phyloP scores from a whole-genome alignment of 2,888 invertebrate species.

The Pimpla rufipes region DNA sequence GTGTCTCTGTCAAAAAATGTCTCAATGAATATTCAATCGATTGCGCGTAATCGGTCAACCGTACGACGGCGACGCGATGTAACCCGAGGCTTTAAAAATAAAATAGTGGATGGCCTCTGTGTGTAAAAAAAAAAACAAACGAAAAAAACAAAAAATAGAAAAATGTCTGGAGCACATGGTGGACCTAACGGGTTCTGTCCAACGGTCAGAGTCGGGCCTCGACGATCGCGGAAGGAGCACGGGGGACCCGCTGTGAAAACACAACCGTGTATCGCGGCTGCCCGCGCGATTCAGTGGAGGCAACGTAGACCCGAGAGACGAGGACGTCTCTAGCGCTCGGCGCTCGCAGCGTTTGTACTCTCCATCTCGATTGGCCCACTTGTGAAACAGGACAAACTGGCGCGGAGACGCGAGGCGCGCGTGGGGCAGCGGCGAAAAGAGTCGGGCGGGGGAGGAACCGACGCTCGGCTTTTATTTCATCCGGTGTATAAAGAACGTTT shows the following conservation, averaged over 20 bases:
- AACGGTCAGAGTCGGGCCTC: slow-evolving; percentile 37
- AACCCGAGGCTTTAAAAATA: neutral
- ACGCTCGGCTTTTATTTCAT: slow-evolving; percentile 76
- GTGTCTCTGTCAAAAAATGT: neutral
- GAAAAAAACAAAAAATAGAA: neutral
- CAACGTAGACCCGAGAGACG: slow-evolving; percentile 22
- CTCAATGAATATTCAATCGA: slow-evolving; percentile 6
- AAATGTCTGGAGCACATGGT: slow-evolving; percentile 42
- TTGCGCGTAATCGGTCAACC: slow-evolving; percentile 8
- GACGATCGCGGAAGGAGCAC: slow-evolving; percentile 52
- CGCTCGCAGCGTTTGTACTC: slow-evolving; percentile 76
- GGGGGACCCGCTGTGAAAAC: slow-evolving; percentile 23
- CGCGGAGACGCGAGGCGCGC: slow-evolving; percentile 24
- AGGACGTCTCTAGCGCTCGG: slow-evolving; percentile 39
- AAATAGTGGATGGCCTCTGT: neutral
- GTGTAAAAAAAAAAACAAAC: too few relatives aligned
- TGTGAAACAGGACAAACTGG: slow-evolving; percentile 84
- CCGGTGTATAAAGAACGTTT: slow-evolving; percentile 36
- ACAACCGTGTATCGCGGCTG: slow-evolving; percentile 11
- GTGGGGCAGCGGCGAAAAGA: neutral
- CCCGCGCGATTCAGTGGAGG: neutral
- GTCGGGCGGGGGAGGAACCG: slow-evolving; percentile 70
- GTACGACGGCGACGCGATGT: neutral
- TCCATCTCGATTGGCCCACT: slow-evolving; percentile 85
- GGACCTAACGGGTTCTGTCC: slow-evolving; percentile 65